These are phyloP conservation scores for Opisthograptis luteolata DNA, from an alignment of 2,888 invertebrate species.

Conservation along the genomic window DNA sequence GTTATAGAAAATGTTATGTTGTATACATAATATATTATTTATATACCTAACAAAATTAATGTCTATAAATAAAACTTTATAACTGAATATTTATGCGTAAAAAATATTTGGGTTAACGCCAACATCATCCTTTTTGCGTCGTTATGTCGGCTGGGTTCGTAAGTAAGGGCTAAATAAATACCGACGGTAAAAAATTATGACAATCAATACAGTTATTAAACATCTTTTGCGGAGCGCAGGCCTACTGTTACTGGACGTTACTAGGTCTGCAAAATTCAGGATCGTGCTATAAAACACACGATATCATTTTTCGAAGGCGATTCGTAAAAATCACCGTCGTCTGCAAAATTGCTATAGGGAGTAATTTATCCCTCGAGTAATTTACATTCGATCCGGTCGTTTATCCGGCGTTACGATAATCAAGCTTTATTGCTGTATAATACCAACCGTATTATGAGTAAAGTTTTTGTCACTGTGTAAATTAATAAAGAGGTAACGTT, in stretches of 20 bases:
- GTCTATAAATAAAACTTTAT: too few species aligned
- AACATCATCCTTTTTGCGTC: too few species aligned
- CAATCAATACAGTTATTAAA: too few species aligned
- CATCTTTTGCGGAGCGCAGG: too few species aligned
- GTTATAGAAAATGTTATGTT: too few species aligned
- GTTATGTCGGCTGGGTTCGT: too few species aligned
- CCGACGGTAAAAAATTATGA: too few species aligned
- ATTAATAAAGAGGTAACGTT: background rate
- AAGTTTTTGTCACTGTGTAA: conserved; percentile 4
- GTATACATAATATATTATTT: too few species aligned
- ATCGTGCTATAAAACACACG: conserved; percentile 14
- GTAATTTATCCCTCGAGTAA: conserved; percentile 20
- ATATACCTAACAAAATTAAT: too few species aligned
- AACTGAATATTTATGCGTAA: too few species aligned
- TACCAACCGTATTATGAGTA: background rate
- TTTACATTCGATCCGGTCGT: conserved; percentile 13
- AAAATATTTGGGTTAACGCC: too few species aligned
- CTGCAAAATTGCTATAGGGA: conserved; percentile 8
- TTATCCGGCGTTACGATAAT: conserved; percentile 13
- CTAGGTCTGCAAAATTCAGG: conserved; percentile 10
- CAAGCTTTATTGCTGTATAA: conserved; percentile 10
- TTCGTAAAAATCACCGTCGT: conserved; percentile 16
- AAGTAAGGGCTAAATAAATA: too few species aligned
- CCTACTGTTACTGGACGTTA: conserved; percentile 1
- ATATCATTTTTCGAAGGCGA: conserved; percentile 15